These are phyloP conservation scores for Calameuta filiformis DNA, from an alignment of 2,888 invertebrate species.

Conservation along the genomic window DNA sequence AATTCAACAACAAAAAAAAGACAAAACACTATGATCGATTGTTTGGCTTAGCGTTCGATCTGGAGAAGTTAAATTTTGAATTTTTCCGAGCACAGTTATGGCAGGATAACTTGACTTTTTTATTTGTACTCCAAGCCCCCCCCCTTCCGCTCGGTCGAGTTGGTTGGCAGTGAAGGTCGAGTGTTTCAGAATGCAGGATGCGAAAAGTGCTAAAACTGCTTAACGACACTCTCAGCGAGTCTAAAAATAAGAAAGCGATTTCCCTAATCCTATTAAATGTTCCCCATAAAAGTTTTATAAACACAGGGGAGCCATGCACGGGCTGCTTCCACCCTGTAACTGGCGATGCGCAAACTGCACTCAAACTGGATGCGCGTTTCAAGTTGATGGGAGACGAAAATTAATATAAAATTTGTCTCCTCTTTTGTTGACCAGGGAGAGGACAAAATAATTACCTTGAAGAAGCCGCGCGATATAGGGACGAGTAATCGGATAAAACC, in stretches of 20 bases:
- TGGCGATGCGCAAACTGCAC: background rate
- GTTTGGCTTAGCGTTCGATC: background rate
- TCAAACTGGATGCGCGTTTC: too few relatives aligned
- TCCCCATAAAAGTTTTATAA: background rate
- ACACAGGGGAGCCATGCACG: background rate
- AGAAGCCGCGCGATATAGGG: conserved; percentile 3
- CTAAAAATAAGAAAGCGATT: conserved; percentile 25
- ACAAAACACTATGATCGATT: background rate
- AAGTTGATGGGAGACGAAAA: conserved; percentile 20
- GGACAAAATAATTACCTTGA: conserved; percentile 34
- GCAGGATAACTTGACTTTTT: background rate
- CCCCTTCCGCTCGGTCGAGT: background rate
- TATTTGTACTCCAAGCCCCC: background rate
- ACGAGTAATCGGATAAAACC: background rate
- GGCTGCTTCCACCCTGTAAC: background rate
- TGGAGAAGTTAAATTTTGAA: background rate
- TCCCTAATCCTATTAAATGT: conserved; percentile 25
- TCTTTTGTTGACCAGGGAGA: background rate
- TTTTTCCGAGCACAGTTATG: background rate
- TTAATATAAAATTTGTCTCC: conserved; percentile 41
- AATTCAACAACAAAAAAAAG: conserved; percentile 1
- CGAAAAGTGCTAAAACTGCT: conserved; percentile 12
- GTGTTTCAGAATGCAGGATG: background rate
- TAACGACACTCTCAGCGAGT: conserved; percentile 15
- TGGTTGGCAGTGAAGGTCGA: background rate